Conservation (phyloP, 2,888 invertebrate species). For the Nemotelus pantherinus region DNA sequence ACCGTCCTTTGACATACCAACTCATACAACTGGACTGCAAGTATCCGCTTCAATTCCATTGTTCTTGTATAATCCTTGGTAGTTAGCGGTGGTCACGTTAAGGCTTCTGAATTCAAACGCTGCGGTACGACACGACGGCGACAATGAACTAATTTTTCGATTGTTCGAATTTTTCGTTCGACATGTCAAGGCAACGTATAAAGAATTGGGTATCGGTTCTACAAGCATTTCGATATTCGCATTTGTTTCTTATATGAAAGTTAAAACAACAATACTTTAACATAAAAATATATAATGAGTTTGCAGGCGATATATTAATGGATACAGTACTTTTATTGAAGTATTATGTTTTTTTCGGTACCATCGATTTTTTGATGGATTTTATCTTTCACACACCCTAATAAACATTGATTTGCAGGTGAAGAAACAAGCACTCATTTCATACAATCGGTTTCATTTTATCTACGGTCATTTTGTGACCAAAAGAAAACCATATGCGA, state of each 20-base stretch:
- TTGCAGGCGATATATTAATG: too few species aligned
- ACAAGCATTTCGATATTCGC: too few species aligned
- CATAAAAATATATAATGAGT: too few species aligned
- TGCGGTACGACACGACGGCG: constrained; percentile 34
- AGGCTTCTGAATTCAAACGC: constrained; percentile 30
- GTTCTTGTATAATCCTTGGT: constrained; percentile 44
- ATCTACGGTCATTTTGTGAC: constrained; percentile 29
- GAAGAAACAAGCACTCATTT: constrained; percentile 25
- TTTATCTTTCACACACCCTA: background rate
- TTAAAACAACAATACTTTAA: too few species aligned
- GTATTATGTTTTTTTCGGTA: too few species aligned
- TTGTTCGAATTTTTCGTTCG: constrained; percentile 15
- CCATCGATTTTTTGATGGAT: too few species aligned
- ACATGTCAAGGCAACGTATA: too few species aligned
- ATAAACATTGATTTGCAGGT: constrained; percentile 23
- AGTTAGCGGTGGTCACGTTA: constrained; percentile 47
- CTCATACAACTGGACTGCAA: constrained; percentile 11
- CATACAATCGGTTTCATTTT: constrained; percentile 4
- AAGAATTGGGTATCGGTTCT: too few species aligned
- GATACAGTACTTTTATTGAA: too few species aligned
- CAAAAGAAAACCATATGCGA: constrained; percentile 43
- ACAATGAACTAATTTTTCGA: constrained; percentile 46
- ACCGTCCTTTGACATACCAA: constrained; percentile 30
- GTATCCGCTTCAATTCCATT: constrained; percentile 1
- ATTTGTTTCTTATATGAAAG: too few species aligned